A percentile compares a stretch with the other conserved stretches of the same genome.
These are phyloP conservation scores for Hyles lineata DNA, from an alignment of 2,888 invertebrate genomes.

Conservation along the genomic window DNA sequence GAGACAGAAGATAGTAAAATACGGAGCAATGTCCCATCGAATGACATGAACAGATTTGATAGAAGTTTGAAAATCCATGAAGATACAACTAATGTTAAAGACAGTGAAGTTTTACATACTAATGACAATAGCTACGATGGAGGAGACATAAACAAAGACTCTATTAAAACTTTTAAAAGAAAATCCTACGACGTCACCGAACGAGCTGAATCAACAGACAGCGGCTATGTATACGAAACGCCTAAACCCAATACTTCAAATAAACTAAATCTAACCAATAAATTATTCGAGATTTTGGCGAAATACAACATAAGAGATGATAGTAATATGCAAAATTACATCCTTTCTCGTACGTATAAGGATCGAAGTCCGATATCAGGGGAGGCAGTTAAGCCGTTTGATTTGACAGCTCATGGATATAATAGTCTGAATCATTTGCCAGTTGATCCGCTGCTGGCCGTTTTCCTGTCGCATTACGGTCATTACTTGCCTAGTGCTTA, in stretches of 20 bases:
- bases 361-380: slow-evolving; percentile 40
- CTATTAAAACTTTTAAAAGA: slow-evolving; percentile 8
- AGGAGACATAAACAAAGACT: background rate
- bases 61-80: slow-evolving; percentile 6
- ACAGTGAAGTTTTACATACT: background rate
- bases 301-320: slow-evolving; percentile 66
- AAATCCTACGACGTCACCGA: slow-evolving; percentile 58
- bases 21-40: background rate
- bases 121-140: background rate
- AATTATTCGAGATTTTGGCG: slow-evolving; percentile 56
- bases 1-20: background rate
- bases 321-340: slow-evolving; percentile 66
- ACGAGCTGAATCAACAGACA: slow-evolving; percentile 37
- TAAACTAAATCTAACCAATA: slow-evolving; percentile 45
- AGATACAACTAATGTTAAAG: background rate
- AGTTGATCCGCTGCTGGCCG: slow-evolving; percentile 85
- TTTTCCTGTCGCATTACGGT: slow-evolving; percentile 87
- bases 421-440: slow-evolving; percentile 85
- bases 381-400: slow-evolving; percentile 29
- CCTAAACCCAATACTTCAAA: slow-evolving; percentile 31
- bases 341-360: slow-evolving; percentile 54
- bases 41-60: slow-evolving; percentile 8
- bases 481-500: slow-evolving; percentile 79
- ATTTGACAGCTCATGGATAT: slow-evolving; percentile 59
- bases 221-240: slow-evolving; percentile 43